These are phyloP conservation scores for Cyclophora albipunctata DNA, from an alignment of 2,888 invertebrate species.

Conservation along the genomic window DNA sequence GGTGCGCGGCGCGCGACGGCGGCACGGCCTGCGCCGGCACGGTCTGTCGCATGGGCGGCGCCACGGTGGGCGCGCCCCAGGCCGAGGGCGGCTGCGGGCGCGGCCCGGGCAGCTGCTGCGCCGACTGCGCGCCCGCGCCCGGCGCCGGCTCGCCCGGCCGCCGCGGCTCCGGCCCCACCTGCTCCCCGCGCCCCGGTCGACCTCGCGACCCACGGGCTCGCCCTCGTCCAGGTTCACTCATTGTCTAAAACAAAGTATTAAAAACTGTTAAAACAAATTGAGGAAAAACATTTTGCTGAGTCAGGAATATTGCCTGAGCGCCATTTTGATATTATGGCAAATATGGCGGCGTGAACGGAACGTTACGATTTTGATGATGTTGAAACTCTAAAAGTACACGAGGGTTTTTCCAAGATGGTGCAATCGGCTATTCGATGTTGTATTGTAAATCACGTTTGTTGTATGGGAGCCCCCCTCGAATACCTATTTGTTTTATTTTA, in stretches of 20 bases:
- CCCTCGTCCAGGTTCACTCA: constrained; percentile 57
- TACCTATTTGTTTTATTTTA: no score
- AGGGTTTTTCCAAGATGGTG: no score
- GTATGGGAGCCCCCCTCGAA: no score
- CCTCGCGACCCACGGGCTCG: constrained; percentile 41
- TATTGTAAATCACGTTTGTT: no score
- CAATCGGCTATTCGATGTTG: no score
- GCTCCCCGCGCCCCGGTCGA: constrained; percentile 47
- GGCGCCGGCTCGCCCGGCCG: constrained; percentile 33
- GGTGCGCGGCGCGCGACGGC: constrained; percentile 51
- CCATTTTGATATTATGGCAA: no score
- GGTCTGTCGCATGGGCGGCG: constrained; percentile 50
- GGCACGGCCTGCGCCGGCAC: constrained; percentile 38
- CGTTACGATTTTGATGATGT: no score
- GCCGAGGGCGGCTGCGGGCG: constrained; percentile 57
- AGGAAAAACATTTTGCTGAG: no score
- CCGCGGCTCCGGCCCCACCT: constrained; percentile 35
- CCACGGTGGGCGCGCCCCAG: constrained; percentile 52
- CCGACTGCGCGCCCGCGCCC: constrained; percentile 27
- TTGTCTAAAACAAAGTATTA: constrained; percentile 11
- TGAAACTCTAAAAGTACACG: no score
- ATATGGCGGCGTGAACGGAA: no score
- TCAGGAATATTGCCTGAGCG: no score
- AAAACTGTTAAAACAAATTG: no score
- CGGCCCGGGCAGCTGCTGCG: constrained; percentile 29